Percentiles rank a stretch among this genome's conserved stretches.
Conservation (phyloP, 2,797 vertebrate genomes). For the Melanotaenia boesemani region DNA sequence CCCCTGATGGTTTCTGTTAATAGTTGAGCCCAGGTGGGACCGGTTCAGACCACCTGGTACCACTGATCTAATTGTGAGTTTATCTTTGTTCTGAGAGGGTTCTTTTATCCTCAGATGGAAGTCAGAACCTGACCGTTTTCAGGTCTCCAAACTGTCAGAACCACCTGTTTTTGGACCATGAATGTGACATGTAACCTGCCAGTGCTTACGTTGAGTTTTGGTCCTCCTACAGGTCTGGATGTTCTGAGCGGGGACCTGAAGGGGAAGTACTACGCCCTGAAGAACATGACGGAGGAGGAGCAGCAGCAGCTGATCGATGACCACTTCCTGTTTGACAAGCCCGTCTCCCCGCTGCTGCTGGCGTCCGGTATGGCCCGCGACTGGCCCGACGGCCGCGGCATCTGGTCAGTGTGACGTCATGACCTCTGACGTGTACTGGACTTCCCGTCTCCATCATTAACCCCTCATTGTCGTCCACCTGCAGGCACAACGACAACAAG, state of each 20-base stretch:
- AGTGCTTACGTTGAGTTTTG: slow-evolving; percentile 4
- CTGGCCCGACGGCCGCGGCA: slow-evolving; percentile 95
- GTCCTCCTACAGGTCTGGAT: slow-evolving; percentile 59
- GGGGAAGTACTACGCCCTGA: slow-evolving; percentile 92
- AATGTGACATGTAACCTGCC: background rate
- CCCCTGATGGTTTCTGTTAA: too few species aligned
- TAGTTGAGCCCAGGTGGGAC: too few species aligned
- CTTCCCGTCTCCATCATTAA: background rate
- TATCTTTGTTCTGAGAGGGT: too few species aligned
- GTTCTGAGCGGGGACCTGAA: slow-evolving; percentile 90
- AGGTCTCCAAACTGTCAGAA: too few species aligned
- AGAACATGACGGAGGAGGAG: slow-evolving; percentile 93
- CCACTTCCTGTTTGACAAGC: slow-evolving; percentile 97
- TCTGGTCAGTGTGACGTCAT: slow-evolving; percentile 81
- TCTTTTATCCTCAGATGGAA: too few species aligned
- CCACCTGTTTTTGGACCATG: too few species aligned
- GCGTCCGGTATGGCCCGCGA: slow-evolving; percentile 95
- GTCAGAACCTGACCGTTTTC: too few species aligned
- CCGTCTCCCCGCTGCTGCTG: slow-evolving; percentile 90
- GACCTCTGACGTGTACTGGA: background rate
- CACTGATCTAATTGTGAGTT: too few species aligned
- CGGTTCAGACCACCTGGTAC: too few species aligned
- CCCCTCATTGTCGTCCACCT: background rate
- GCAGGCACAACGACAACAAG: slow-evolving; percentile 96
- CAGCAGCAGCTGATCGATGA: slow-evolving; percentile 97